phyloP scores from a whole-genome alignment of 1,140 invertebrate species.

The Drosophila aff. region DNA sequence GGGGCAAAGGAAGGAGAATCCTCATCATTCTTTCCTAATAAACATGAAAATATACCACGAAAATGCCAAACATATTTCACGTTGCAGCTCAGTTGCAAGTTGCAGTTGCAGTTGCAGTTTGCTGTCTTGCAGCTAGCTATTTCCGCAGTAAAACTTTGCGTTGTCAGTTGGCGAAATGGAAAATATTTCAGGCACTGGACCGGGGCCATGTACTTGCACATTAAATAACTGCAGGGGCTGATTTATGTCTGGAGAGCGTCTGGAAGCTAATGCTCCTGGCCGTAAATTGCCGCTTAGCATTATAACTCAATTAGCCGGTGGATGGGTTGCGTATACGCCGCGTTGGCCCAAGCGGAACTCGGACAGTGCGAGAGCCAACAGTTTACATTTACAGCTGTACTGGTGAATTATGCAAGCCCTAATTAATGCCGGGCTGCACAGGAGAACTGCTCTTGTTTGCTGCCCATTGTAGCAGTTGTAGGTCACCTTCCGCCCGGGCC shows the following conservation, averaged over 20 bases:
- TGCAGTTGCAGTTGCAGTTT: constrained; percentile 7
- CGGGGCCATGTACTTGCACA: constrained; percentile 35
- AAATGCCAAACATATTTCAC: constrained; percentile 56
- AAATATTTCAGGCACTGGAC: constrained; percentile 43
- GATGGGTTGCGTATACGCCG: constrained; percentile 56
- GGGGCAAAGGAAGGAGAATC: not conserved
- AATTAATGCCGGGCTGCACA: constrained; percentile 57
- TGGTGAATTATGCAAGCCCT: constrained; percentile 66
- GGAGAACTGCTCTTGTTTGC: constrained; percentile 12
- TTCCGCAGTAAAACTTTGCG: constrained; percentile 45
- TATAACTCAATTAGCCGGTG: constrained; percentile 72
- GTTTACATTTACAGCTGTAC: constrained; percentile 49
- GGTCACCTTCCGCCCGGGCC: constrained; percentile 15
- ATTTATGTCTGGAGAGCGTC: constrained; percentile 41
- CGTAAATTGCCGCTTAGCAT: constrained; percentile 73
- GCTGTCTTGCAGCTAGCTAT: constrained; percentile 32
- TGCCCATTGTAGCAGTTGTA: constrained; percentile 5
- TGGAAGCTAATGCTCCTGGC: constrained; percentile 29
- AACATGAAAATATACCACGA: constrained; percentile 42
- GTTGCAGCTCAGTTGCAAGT: constrained; percentile 21
- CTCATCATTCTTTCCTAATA: constrained; percentile 59
- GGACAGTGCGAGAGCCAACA: constrained; percentile 20
- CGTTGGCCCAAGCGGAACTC: constrained; percentile 28
- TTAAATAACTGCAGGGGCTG: constrained; percentile 29
- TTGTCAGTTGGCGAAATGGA: constrained; percentile 44